A percentile compares a stretch with the other conserved stretches of the same genome.
Conservation (phyloP, 2,888 invertebrate species). For the Hypomecis punctinalis region DNA sequence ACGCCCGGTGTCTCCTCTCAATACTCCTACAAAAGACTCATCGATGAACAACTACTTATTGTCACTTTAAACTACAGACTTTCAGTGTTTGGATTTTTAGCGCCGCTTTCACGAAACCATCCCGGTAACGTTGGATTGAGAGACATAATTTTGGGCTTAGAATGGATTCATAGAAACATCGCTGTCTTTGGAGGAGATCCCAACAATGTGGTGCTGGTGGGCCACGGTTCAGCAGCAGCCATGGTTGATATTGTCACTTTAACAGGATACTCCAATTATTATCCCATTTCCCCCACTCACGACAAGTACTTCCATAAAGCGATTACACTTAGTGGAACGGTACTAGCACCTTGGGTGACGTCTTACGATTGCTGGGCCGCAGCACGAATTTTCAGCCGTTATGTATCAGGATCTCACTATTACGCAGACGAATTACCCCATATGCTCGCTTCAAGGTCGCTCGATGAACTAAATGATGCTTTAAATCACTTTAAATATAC, state of each 20-base stretch:
- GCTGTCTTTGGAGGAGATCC: constrained; percentile 79
- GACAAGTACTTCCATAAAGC: constrained; percentile 63
- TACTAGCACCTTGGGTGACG: constrained; percentile 35
- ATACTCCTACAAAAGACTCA: constrained; percentile 82
- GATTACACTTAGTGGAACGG: constrained; percentile 68
- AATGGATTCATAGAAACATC: constrained; percentile 88
- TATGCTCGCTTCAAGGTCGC: neutral
- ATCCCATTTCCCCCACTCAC: constrained; percentile 42
- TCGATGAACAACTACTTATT: constrained; percentile 86
- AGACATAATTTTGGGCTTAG: constrained; percentile 91
- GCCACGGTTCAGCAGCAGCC: constrained; percentile 91
- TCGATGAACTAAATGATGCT: neutral
- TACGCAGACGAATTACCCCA: neutral
- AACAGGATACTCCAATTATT: constrained; percentile 44
- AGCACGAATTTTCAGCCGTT: neutral
- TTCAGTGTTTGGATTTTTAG: constrained; percentile 90
- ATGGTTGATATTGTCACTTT: constrained; percentile 70
- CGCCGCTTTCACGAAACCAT: constrained; percentile 84
- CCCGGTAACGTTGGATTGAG: constrained; percentile 94
- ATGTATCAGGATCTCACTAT: neutral
- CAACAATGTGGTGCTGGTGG: constrained; percentile 89
- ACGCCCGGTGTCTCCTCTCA: constrained; percentile 47
- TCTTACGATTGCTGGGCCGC: constrained; percentile 4
- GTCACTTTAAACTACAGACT: constrained; percentile 87
- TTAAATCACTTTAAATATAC: constrained; percentile 8